phyloP scores from a whole-genome alignment of 2,888 invertebrate genomes.

The Rotaria magnacalcarata region DNA sequence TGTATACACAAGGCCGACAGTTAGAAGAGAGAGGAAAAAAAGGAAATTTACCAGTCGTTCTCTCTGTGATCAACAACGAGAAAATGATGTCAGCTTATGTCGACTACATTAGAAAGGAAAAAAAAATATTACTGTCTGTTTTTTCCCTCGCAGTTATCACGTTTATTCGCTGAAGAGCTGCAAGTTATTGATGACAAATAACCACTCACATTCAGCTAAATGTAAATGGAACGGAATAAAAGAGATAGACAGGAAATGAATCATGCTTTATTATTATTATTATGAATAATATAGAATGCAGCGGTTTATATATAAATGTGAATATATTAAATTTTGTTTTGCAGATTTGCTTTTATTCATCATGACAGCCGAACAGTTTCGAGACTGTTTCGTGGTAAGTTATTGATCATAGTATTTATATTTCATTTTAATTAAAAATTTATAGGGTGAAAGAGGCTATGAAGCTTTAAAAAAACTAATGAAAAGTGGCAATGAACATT shows the following conservation, averaged over 20 bases:
- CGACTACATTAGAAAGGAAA: background rate
- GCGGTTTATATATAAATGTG: background rate
- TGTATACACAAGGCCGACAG: background rate
- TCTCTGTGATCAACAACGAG: background rate
- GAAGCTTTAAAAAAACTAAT: conserved; percentile 44
- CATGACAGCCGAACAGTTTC: conserved; percentile 20
- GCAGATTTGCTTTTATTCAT: background rate
- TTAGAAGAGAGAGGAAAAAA: background rate
- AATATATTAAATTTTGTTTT: background rate
- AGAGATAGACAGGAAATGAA: no score
- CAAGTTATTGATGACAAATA: background rate
- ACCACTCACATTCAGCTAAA: background rate
- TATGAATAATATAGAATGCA: no score
- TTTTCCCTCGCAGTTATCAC: background rate
- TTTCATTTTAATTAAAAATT: no score
- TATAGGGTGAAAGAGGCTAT: conserved; percentile 41
- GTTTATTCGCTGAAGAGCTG: background rate
- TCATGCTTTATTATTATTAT: no score
- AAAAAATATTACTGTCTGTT: background rate
- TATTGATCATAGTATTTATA: background rate
- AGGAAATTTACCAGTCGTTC: background rate
- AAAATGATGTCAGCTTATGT: background rate
- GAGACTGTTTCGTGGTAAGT: conserved; percentile 22
- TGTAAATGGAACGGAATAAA: background rate
- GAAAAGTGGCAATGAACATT: conserved; percentile 39